These are phyloP conservation scores for Alligator mississippiensis DNA, from an alignment of 2,113 vertebrate species.

Conservation along the genomic window DNA sequence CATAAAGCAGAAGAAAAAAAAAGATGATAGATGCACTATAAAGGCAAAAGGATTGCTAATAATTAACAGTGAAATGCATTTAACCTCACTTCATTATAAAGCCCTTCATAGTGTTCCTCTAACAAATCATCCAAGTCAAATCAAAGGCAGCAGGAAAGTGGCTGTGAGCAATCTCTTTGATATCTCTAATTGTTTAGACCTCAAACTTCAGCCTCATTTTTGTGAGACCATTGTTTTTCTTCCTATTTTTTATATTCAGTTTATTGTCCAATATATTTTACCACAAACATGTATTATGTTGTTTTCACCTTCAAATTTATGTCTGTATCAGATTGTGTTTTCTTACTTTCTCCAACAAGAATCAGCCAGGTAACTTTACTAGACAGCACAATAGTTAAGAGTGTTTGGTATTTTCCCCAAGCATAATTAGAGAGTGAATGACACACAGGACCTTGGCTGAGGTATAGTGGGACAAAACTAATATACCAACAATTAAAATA, in stretches of 20 bases:
- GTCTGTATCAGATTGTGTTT: constrained; percentile 53
- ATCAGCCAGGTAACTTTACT: constrained; percentile 53
- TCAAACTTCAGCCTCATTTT: not conserved
- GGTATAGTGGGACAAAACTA: not conserved
- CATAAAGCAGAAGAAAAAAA: not conserved
- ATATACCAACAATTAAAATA: constrained; percentile 17
- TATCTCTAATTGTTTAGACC: not conserved
- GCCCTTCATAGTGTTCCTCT: not conserved
- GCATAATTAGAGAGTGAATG: constrained; percentile 52
- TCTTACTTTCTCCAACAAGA: constrained; percentile 34
- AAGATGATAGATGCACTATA: not conserved
- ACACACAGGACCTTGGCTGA: not conserved
- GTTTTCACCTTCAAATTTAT: constrained; percentile 68
- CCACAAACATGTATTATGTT: constrained; percentile 45
- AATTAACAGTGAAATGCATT: constrained; percentile 16
- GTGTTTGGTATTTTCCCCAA: constrained; percentile 26
- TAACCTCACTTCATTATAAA: constrained; percentile 6
- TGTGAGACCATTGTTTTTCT: constrained; percentile 9
- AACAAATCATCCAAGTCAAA: not conserved
- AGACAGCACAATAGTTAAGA: not conserved
- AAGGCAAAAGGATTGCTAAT: not conserved
- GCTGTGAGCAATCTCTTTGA: not conserved
- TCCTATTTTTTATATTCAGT: not conserved
- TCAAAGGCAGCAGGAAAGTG: not conserved
- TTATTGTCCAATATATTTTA: constrained; percentile 37